Evolutionary conservation across 2,888 invertebrate genomes (phyloP).

Genomic region (Odontothrips loti): DNA sequence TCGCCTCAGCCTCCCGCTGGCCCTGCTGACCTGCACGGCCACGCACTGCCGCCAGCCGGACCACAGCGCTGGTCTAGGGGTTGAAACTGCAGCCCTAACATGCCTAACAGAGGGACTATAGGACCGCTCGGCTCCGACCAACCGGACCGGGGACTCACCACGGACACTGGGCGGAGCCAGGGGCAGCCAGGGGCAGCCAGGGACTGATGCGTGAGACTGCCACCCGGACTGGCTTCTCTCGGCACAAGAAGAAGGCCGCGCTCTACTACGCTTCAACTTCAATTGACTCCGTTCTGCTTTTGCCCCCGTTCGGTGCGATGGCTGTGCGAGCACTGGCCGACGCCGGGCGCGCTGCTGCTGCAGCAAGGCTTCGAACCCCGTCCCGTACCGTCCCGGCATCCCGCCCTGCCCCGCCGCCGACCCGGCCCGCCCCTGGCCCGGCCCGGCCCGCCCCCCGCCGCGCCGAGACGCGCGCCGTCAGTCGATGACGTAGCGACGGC

Average conservation of each 20-base stretch:
- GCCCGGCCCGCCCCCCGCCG: background rate
- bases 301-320: no score
- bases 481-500: constrained; percentile 20
- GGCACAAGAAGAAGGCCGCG: background rate
- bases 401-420: background rate
- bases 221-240: no score
- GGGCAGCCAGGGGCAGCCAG: no score
- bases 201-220: background rate
- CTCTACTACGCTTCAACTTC: background rate
- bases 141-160: background rate
- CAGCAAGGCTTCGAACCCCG: constrained; percentile 15
- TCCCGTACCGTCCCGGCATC: background rate
- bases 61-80: no score
- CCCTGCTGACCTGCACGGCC: no score
- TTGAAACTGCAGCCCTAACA: background rate
- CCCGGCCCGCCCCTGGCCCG: background rate
- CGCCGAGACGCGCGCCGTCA: background rate
- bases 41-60: no score
- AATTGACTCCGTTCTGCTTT: no score
- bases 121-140: background rate
- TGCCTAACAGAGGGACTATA: no score
- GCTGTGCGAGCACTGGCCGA: background rate
- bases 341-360: background rate
- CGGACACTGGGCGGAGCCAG: background rate
- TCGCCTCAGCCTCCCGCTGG: no score